These are phyloP conservation scores for Atrichornis clamosus DNA, from an alignment of 2,113 vertebrate species.

Conservation along the genomic window DNA sequence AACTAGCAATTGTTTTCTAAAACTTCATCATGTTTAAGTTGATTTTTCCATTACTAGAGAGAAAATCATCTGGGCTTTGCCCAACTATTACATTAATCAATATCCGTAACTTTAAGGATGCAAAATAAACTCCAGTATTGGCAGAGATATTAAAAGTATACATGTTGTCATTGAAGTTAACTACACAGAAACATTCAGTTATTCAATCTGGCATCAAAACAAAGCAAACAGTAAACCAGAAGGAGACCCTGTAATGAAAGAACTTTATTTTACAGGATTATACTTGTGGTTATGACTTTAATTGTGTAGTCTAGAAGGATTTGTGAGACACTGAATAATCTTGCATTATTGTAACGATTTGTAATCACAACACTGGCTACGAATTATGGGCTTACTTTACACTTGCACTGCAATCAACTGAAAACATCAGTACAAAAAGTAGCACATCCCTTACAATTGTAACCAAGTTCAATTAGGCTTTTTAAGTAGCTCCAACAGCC, in stretches of 20 bases:
- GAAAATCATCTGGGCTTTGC: neutral
- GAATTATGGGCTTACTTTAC: constrained; percentile 13
- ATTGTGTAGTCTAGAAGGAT: constrained; percentile 29
- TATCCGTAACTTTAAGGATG: neutral
- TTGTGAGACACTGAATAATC: constrained; percentile 57
- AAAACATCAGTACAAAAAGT: neutral
- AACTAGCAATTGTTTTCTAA: neutral
- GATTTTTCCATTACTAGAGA: neutral
- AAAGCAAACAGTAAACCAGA: constrained; percentile 51
- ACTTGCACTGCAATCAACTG: constrained; percentile 16
- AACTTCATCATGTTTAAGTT: neutral
- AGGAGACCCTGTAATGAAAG: constrained; percentile 31
- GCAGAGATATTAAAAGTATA: neutral
- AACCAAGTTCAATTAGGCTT: neutral
- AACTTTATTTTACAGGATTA: constrained; percentile 59
- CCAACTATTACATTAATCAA: neutral
- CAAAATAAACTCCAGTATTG: constrained; percentile 36
- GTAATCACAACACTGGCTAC: constrained; percentile 24
- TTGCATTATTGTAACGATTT: constrained; percentile 38
- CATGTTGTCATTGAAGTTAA: neutral
- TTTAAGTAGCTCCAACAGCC: neutral
- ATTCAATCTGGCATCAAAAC: constrained; percentile 41
- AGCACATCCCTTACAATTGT: neutral
- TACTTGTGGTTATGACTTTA: constrained; percentile 49
- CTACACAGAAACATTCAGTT: constrained; percentile 31